Evolutionary conservation across 2,113 vertebrate genomes (phyloP), one percentile per base, ranked within the genome.

Genomic region (Danio rerio): DNA sequence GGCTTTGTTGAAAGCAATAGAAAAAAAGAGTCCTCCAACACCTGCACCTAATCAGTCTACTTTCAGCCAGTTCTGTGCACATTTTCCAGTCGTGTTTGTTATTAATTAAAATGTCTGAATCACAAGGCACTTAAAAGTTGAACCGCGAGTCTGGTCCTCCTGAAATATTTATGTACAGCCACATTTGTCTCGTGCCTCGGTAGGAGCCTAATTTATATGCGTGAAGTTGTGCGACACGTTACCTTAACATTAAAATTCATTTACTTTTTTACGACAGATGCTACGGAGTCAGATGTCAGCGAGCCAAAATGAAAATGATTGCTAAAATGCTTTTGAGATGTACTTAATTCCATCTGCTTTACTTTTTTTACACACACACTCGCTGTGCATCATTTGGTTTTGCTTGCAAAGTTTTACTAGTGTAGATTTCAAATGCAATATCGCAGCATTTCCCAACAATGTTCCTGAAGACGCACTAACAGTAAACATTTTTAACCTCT

Each of bases 261-360:
- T 52, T 13, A 50, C 20, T 50, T 50, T 70, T 71, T 52, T 31
- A 15, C 18, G 50, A 70, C 68, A 71, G 69, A 71, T 52, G 45
- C 49, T 52, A 31, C 21, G 11, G 50, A 71, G 69, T 71, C 69
- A 71, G n/a, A 45, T 71, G 69, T 71, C 69, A 71, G 65, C 18
- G 16, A 68, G 43, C 65, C 65, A 68, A 18, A 68, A 6, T 68
- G 47, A 71, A 71, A 71, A 71, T 52, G n/a, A 52, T 31, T 52
- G 7, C 20, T 49, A 52, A 70, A 71, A 71, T 71, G 49, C 43
- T 47, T 71, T 52, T 71, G 49, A 31, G 49, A 52, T 31, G 10
- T 43, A 11, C 65, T 69, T 20, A 47, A 69, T 69, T 49, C 9
- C n/a, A 47, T 69, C 65, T 69, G 43, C 31, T 31, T 31, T 1